Conservation (phyloP, 2,797 vertebrate genomes). For the Spinus pinus region DNA sequence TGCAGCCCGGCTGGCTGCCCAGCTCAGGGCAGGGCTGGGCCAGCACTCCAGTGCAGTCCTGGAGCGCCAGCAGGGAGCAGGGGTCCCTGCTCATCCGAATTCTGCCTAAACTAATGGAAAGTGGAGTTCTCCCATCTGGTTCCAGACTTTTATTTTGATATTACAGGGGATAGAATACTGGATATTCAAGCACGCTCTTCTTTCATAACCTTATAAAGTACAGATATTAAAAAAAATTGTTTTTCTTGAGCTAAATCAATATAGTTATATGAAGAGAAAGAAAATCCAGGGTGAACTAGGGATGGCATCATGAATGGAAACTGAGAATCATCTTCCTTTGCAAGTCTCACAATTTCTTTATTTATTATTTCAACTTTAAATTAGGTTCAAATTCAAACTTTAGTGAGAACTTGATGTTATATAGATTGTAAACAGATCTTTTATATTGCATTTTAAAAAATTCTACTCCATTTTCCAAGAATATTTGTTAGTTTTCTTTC, state of each 20-base stretch:
- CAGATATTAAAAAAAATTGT: neutral
- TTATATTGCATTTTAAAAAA: neutral
- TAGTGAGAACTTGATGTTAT: neutral
- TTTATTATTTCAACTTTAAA: slow-evolving; percentile 26
- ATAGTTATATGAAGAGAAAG: neutral
- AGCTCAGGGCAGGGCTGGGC: neutral
- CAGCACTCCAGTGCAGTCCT: neutral
- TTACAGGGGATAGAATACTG: neutral
- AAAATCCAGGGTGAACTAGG: neutral
- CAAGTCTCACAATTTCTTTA: neutral
- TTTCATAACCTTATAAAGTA: neutral
- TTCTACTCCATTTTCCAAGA: neutral
- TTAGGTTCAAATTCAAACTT: slow-evolving; percentile 21
- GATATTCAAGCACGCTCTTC: neutral
- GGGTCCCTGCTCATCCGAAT: neutral
- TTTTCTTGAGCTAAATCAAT: slow-evolving; percentile 3
- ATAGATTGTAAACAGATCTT: neutral
- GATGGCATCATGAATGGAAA: neutral
- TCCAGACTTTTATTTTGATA: neutral
- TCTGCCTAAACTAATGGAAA: neutral
- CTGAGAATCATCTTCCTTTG: neutral
- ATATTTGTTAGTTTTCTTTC: slow-evolving; percentile 35
- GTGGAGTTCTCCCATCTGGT: neutral
- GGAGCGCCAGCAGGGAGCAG: fast-evolving
- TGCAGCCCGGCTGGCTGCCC: neutral